A percentile compares a stretch with the other conserved stretches of the same genome.
Conservation (phyloP, 2,888 invertebrate genomes). For the Coelopa pilipes region DNA sequence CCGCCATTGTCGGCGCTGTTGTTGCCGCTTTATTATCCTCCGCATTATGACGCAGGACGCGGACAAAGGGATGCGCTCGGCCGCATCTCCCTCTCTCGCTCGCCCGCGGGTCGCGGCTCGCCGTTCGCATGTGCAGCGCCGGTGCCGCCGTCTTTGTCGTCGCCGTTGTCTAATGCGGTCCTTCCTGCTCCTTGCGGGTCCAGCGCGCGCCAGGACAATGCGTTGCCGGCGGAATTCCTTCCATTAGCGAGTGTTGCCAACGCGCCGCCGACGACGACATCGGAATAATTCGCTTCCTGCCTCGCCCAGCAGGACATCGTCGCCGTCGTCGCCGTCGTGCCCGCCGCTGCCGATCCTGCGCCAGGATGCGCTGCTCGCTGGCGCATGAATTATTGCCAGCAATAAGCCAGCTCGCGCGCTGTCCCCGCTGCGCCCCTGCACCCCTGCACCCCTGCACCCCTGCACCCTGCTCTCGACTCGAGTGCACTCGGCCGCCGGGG, state of each 20-base stretch:
- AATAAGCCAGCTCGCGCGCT: constrained; percentile 41
- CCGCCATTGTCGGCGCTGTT: constrained; percentile 8
- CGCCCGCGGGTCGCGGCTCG: constrained; percentile 16
- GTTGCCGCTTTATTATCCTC: constrained; percentile 36
- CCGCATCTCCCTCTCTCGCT: neutral
- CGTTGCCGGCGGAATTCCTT: constrained; percentile 40
- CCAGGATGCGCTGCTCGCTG: constrained; percentile 41
- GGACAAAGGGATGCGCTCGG: constrained; percentile 24
- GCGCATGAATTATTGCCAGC: constrained; percentile 57
- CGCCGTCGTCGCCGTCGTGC: too few species aligned
- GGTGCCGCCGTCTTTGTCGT: constrained; percentile 30
- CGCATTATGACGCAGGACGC: constrained; percentile 31
- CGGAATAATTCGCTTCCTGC: constrained; percentile 64
- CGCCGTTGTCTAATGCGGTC: constrained; percentile 32
- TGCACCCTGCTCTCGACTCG: constrained; percentile 32
- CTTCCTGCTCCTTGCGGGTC: constrained; percentile 1
- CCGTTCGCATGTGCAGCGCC: constrained; percentile 36
- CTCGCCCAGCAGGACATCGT: constrained; percentile 44
- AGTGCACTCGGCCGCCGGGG: constrained; percentile 19
- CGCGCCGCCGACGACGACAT: constrained; percentile 43
- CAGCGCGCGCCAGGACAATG: constrained; percentile 13
- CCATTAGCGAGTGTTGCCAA: constrained; percentile 39
- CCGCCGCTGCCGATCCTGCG: constrained; percentile 19
- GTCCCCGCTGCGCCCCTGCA: neutral
- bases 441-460: constrained; percentile 11